Evolutionary conservation across 2,888 invertebrate species (phyloP).

Genomic region (Dione vanillae): DNA sequence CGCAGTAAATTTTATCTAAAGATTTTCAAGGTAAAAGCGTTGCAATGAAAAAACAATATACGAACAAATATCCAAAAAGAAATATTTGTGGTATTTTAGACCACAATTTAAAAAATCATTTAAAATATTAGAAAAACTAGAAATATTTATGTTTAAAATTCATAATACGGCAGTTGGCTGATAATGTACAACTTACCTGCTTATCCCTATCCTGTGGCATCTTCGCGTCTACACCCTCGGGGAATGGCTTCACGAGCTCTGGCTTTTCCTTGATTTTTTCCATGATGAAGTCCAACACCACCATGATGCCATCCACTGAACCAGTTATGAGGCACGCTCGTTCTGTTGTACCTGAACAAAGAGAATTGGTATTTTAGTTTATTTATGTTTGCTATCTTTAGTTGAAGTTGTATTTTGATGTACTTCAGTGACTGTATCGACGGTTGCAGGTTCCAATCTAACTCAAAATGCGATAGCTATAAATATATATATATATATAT

Average conservation of each 20-base stretch:
- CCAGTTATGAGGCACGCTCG: conserved; percentile 97
- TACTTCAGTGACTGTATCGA: too few relatives aligned
- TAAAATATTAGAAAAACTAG: too few relatives aligned
- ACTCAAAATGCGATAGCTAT: too few relatives aligned
- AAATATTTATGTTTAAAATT: too few relatives aligned
- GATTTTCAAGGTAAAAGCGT: too few relatives aligned
- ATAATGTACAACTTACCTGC: conserved; percentile 85
- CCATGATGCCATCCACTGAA: conserved; percentile 94
- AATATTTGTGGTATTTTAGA: too few relatives aligned
- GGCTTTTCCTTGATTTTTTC: conserved; percentile 98
- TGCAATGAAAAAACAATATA: too few relatives aligned
- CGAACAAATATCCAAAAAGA: too few relatives aligned
- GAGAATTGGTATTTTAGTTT: background rate
- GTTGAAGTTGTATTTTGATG: background rate
- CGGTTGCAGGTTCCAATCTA: too few relatives aligned
- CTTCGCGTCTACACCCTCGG: conserved; percentile 92
- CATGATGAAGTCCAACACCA: conserved; percentile 96
- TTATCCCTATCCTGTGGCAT: conserved; percentile 95
- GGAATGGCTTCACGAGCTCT: conserved; percentile 92
- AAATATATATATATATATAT: too few relatives aligned
- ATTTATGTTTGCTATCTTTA: background rate
- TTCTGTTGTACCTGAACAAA: conserved; percentile 93
- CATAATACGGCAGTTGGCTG: background rate
- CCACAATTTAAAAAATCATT: too few relatives aligned
- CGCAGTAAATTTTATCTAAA: too few relatives aligned